Evolutionary conservation across 2,113 vertebrate genomes (phyloP).

Genomic region (Myrmecobius fasciatus): DNA sequence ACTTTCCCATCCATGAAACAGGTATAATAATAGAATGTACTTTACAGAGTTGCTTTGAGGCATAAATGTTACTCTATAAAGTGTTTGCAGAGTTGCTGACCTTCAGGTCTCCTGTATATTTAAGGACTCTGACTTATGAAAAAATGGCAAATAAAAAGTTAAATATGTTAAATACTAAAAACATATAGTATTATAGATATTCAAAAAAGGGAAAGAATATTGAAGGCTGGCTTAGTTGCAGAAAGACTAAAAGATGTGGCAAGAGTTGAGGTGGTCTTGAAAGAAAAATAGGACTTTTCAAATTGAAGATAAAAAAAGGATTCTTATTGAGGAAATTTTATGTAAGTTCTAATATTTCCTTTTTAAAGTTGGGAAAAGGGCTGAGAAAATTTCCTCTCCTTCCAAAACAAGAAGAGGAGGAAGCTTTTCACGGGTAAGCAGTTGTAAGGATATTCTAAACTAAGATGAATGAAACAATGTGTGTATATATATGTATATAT

Average conservation of each 20-base stretch:
- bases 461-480: not conserved
- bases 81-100: not conserved
- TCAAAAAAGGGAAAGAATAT: not conserved
- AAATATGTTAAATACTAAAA: not conserved
- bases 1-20: not conserved
- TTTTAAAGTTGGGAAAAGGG: not conserved
- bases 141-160: not conserved
- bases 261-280: not conserved
- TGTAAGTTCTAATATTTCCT: not conserved
- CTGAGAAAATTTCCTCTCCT: not conserved
- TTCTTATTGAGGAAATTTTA: not conserved
- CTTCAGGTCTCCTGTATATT: not conserved
- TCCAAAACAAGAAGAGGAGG: not conserved
- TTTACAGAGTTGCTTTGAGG: not conserved
- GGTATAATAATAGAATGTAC: not conserved
- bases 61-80: not conserved
- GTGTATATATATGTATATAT: no score
- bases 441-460: not conserved
- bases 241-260: not conserved
- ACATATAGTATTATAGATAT: not conserved
- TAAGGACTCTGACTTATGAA: not conserved
- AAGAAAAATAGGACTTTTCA: not conserved
- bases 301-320: not conserved
- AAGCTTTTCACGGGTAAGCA: not conserved
- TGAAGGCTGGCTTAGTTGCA: not conserved